Evolutionary conservation across 2,888 invertebrate genomes (phyloP), one percentile per base, ranked within the genome.

Genomic region (Atrina japonica): DNA sequence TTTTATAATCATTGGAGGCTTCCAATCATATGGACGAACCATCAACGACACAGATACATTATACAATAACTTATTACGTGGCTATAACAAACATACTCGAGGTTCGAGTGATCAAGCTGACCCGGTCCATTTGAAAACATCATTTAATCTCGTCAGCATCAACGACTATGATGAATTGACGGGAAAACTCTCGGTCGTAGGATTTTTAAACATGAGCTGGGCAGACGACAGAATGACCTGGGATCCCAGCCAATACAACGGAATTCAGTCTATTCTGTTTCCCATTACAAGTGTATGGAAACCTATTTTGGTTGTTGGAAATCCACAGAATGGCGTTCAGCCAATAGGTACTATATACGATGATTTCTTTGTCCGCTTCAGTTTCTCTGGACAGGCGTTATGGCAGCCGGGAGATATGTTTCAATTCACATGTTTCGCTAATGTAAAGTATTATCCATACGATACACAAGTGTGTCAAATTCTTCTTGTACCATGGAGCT

Each of bases 141-240:
- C 14, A 14, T 60, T 60, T n/a, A 25, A 25, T 47, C 29, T 60
- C 9, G 27, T 47, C 9, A 23, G 25, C 6, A 29, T 60, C 7
- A 45, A 25, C n/a, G 60, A 47, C 16, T 60, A 45, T 47, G 47
- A 60, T 18, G 60, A 60, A 47, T 7, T 60, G 9, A 29, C 25
- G 16, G 60, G 60, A 16, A 60, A 25, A 27, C 16, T 60, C n/a
- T 25, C 60, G 27, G 9, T 29, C 14, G 47, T 60, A 25, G 60
- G 60, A 16, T 60, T n/a, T 30, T 60, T 60, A 27, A 45, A 25
- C 6, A 29, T 60, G 29, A n/a, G 11, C 25, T 60, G 60, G 60
- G 11, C 14, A 3, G 60, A 60, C 47, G 16, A n/a, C 14, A 43
- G 60, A 27, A 60, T 60, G 47, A 16, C 27, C 23, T 60, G 47